A percentile compares a stretch with the other conserved stretches of the same genome.
Conservation (phyloP, 2,113 vertebrate genomes). For the Microcebus griseorufus region DNA sequence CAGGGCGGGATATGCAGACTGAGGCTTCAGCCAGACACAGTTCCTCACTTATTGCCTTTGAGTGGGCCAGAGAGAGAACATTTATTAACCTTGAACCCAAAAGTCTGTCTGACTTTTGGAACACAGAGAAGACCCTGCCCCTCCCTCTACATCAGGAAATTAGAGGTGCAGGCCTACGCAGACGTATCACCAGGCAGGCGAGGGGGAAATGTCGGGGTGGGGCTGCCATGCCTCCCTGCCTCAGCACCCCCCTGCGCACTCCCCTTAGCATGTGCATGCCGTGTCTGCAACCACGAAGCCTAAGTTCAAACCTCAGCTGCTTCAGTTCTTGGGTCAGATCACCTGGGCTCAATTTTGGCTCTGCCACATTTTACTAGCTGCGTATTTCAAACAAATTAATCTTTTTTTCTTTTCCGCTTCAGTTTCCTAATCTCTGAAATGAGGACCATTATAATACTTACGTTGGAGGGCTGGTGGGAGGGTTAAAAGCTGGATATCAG, state of each 20-base stretch:
- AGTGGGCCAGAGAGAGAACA: too few species aligned
- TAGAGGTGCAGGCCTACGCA: too few species aligned
- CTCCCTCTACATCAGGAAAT: background rate
- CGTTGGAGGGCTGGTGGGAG: background rate
- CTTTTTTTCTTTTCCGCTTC: background rate
- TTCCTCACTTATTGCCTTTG: background rate
- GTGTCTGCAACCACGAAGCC: background rate
- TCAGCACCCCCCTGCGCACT: background rate
- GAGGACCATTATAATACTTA: background rate
- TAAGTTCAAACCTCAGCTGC: background rate
- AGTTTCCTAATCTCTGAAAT: conserved; percentile 20
- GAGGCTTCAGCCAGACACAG: background rate
- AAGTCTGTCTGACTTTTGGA: background rate
- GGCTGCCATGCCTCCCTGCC: rapidly evolving
- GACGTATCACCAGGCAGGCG: background rate
- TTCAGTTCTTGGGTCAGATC: background rate
- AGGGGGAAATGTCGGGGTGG: background rate
- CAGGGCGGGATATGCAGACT: too few species aligned
- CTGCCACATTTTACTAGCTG: background rate
- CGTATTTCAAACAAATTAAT: background rate
- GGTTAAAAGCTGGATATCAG: background rate
- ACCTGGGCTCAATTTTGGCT: background rate
- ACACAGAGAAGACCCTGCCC: background rate
- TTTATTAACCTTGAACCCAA: background rate
- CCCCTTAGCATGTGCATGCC: background rate